phyloP scores from a whole-genome alignment of 2,113 vertebrate species.

The Noturus placidus region DNA sequence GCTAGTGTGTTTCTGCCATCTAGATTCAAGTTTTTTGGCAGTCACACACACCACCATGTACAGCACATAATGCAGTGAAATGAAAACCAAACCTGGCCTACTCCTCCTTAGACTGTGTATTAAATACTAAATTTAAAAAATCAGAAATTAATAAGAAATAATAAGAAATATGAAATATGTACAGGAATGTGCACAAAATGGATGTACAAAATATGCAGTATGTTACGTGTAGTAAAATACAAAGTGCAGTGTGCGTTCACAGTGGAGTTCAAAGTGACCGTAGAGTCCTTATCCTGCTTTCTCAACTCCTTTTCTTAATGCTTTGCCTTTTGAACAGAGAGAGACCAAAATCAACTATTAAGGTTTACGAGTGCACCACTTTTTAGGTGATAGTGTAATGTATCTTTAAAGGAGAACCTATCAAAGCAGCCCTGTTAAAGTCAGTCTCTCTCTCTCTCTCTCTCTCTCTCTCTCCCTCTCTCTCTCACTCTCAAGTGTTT shows the following conservation, averaged over 20 bases:
- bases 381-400: constrained; percentile 43
- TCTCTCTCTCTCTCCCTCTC: neutral
- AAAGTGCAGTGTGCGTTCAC: no score
- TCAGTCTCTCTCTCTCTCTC: neutral
- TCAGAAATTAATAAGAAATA: no score
- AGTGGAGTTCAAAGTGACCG: no score
- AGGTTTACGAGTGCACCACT: constrained; percentile 40
- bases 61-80: no score
- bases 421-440: constrained; percentile 30
- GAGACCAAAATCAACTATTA: constrained; percentile 44
- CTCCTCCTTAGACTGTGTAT: no score
- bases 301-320: constrained; percentile 23
- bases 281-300: constrained; percentile 37
- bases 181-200: no score
- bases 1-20: constrained; percentile 59
- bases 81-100: no score
- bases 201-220: no score
- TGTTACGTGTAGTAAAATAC: no score
- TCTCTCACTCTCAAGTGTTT: neutral
- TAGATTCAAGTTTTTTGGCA: neutral
- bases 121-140: no score
- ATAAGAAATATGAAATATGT: no score
- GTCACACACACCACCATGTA: no score
- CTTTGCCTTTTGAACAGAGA: neutral
- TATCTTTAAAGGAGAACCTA: constrained; percentile 31